These are phyloP conservation scores for Drosophila cognata DNA, from an alignment of 2,888 invertebrate species.

Conservation along the genomic window DNA sequence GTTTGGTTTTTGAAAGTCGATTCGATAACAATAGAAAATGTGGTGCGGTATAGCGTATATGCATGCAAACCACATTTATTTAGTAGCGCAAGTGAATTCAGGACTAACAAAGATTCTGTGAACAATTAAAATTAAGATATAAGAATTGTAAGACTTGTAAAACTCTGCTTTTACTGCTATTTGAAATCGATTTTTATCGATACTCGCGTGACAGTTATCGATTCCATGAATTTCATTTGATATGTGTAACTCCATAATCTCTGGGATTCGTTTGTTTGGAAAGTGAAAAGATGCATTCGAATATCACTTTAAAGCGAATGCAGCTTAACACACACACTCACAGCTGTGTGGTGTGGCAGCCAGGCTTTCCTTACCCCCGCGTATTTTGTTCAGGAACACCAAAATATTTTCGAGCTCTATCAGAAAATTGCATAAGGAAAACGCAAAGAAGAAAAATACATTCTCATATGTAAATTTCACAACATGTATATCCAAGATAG, in stretches of 20 bases:
- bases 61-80: no score
- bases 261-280: no score
- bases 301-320: neutral
- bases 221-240: no score
- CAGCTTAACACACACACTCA: conserved; percentile 7
- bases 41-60: no score
- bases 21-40: neutral
- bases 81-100: no score
- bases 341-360: neutral
- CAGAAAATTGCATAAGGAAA: conserved; percentile 45
- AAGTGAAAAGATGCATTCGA: neutral
- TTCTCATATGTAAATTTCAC: conserved; percentile 64
- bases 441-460: conserved; percentile 27
- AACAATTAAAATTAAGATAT: no score
- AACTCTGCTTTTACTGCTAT: no score
- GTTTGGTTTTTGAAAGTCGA: neutral
- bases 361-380: neutral
- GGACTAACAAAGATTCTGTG: no score
- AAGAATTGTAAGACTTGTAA: no score
- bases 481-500: conserved; percentile 15
- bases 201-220: no score
- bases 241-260: no score
- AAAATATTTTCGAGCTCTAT: conserved; percentile 64
- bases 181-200: no score
- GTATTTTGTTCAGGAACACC: conserved; percentile 46